A percentile compares a stretch with the other conserved stretches of the same genome.
Conservation (phyloP, 2,113 vertebrate species). For the Prunella fulvescens region DNA sequence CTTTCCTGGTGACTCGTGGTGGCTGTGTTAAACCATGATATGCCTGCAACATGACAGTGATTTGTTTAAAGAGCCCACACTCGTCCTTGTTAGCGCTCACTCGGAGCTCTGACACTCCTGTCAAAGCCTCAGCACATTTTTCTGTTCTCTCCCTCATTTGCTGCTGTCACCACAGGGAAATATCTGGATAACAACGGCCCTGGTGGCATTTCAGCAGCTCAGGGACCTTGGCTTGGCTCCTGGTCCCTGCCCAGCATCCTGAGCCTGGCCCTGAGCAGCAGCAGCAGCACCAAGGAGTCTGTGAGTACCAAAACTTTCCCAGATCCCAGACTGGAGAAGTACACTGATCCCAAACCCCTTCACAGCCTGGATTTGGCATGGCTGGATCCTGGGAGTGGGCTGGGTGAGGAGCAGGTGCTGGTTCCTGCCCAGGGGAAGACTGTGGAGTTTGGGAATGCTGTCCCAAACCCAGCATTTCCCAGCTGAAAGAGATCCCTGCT, state of each 20-base stretch:
- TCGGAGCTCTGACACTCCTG: constrained; percentile 50
- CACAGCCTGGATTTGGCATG: accelerated
- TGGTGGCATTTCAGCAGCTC: constrained; percentile 1
- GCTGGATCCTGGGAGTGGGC: not conserved
- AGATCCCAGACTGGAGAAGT: accelerated
- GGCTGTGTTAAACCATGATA: constrained; percentile 51
- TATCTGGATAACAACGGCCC: not conserved
- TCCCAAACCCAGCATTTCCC: not conserved
- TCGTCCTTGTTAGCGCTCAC: constrained; percentile 51
- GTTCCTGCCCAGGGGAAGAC: not conserved
- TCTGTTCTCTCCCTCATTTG: constrained; percentile 50
- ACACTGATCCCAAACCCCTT: not conserved
- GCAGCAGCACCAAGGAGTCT: not conserved
- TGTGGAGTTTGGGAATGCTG: not conserved
- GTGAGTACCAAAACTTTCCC: not conserved
- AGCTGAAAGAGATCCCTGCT: not conserved
- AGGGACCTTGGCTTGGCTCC: not conserved
- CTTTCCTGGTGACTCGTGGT: constrained; percentile 57
- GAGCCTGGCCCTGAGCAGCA: not conserved
- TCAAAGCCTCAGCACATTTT: constrained; percentile 44
- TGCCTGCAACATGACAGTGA: constrained; percentile 59
- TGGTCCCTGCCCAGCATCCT: not conserved
- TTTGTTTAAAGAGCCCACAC: constrained; percentile 62
- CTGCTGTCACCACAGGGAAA: constrained; percentile 43
- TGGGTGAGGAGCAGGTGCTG: accelerated